Evolutionary conservation across 2,113 vertebrate species (phyloP), one percentile per base, ranked within the genome.

Genomic region (Melanocharis versteri): DNA sequence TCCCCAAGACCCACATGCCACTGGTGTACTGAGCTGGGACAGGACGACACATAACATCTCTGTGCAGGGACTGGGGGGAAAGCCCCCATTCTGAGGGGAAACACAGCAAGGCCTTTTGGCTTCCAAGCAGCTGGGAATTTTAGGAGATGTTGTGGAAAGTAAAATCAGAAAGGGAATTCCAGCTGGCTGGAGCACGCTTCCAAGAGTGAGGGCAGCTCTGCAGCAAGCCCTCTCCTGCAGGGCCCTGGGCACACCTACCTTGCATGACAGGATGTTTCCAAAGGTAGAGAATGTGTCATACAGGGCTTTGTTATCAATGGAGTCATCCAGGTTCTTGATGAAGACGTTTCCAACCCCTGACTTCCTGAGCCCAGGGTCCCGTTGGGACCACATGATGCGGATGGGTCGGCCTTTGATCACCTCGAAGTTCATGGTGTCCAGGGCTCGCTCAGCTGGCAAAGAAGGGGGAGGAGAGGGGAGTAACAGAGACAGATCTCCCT

Each of bases 351-450:
- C 99, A 83, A 99, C 97, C 11, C 99, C 99, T 0, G 99, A 99
- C 94, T 99, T 99, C 91, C 99, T 98, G 89, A 99, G 99, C 53
- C 99, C 98, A 0, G 99, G 99, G 96, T 99, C 99, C 76, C 99
- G 97, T 94, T 99, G 99, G 51, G 99, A 99, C 99, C 99, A 99
- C 99, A 99, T 99, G 96, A 99, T 99, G 66, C 99, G 98, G 77
- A 99, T 99, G 39, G 99, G 99, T 8, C 98, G 98, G 82, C 99
- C 99, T 96, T 99, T 99, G 94, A 99, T 98, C 69, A 99, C 98
- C 48, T 99, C 99, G 4, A 99, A 99, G 96, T 99, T 99, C 99
- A 99, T 99, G 5, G 99, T 99, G 96, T 99, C 99, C 95, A 99
- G 97, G 33, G 99, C 99, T 73, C 99, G 98, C 96, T 99, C 99